Evolutionary conservation across 2,797 vertebrate species (phyloP), one percentile per base, ranked within the genome.

Genomic region (Smutsia gigantea): DNA sequence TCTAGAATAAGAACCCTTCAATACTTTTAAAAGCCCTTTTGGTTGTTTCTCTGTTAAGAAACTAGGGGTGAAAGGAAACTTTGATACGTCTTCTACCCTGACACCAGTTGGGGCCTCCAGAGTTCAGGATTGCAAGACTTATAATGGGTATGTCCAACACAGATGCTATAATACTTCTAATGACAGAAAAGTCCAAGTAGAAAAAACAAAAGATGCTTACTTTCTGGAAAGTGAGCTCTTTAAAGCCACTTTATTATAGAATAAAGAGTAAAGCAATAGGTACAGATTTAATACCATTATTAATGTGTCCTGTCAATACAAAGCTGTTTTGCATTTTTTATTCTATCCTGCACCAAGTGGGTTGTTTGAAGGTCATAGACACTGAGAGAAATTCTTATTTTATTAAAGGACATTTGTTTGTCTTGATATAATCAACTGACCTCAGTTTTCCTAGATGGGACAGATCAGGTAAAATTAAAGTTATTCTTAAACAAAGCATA

Each of bases 201-300:
- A 88, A 23, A 95, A 96, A 93, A 95, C 69, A 21, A 95, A 88
- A 57, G 34, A 74, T 84, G 5, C n/a, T 90, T 81, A 87, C 5
- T 4, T 84, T 55, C 46, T 31, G 49, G 12, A 23, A 29, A 89
- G 37, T 59, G 29, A 86, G 12, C 0, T 72, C 21, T 91, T 85
- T 46, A 78, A 86, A 71, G 42, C 4, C 49, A 94, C 27, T 31
- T 91, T 75, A 85, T 42, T 79, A 10, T 29, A 51, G 21, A 96
- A 66, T 21, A 84, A 77, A 91, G 27, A 27, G 5, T 74, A 3
- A 94, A 42, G 74, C 87, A 93, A 77, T 53, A 61, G 94, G 95
- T 85, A 82, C 4, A 57, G 51, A 31, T 21, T n/a, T 51, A 83
- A 81, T 69, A 18, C 7, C 37, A 92, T 87, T 61, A 90, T 61